Conservation (phyloP, 2,113 vertebrate genomes). For the Gambusia affinis region DNA sequence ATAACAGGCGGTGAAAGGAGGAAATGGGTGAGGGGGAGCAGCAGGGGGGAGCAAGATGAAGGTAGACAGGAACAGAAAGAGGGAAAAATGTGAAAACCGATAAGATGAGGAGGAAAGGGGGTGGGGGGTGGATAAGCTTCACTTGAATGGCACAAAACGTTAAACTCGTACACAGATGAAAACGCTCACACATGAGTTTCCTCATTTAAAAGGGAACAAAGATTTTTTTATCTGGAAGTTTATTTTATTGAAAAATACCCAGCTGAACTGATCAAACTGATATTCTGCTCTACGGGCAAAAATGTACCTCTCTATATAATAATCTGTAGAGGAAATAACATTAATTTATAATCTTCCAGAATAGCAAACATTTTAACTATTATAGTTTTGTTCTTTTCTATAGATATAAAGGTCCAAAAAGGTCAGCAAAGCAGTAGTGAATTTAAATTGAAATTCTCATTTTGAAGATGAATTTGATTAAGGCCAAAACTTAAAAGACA, state of each 20-base stretch:
- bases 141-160: conserved; percentile 16
- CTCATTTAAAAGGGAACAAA: background rate
- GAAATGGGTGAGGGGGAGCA: background rate
- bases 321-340: background rate
- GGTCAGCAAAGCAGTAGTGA: too few relatives aligned
- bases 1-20: conserved; percentile 61
- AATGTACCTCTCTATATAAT: background rate
- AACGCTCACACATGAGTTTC: background rate
- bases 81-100: conserved; percentile 38
- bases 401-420: too few relatives aligned
- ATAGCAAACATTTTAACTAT: background rate
- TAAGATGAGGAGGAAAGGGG: conserved; percentile 40
- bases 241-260: background rate
- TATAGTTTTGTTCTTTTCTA: too few relatives aligned
- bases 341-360: background rate
- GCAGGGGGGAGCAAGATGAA: conserved; percentile 35
- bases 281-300: background rate
- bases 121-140: background rate
- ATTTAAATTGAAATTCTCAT: too few relatives aligned
- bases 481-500: too few relatives aligned
- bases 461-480: too few relatives aligned
- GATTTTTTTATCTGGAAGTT: background rate
- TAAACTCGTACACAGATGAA: conserved; percentile 13
- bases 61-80: conserved; percentile 47
- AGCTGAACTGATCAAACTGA: background rate